phyloP scores from a whole-genome alignment of 2,888 invertebrate genomes.

The Drosophila infuscata region DNA sequence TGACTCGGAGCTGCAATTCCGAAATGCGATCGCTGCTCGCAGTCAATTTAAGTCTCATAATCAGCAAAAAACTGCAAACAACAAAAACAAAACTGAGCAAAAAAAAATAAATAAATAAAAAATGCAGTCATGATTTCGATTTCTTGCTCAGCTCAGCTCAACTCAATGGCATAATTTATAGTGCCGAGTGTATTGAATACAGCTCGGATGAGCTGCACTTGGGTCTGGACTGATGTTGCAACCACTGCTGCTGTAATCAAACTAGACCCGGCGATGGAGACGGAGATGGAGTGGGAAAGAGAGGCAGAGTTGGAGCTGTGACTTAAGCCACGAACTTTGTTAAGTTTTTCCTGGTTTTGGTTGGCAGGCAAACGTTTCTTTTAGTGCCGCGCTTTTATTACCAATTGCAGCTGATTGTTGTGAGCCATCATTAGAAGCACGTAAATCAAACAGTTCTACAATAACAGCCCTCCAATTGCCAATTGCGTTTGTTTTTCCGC shows the following conservation, averaged over 20 bases:
- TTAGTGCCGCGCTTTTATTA: slow-evolving; percentile 49
- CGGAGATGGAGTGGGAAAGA: not conserved
- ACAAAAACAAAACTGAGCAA: slow-evolving; percentile 9
- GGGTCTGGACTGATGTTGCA: slow-evolving; percentile 15
- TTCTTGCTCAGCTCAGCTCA: slow-evolving; percentile 51
- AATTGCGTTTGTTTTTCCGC: not conserved
- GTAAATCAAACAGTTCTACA: slow-evolving; percentile 67
- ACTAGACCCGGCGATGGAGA: slow-evolving; percentile 21
- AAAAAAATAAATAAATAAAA: slow-evolving; percentile 30
- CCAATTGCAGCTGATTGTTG: slow-evolving; percentile 67
- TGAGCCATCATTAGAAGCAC: slow-evolving; percentile 70
- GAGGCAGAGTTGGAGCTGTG: slow-evolving; percentile 25
- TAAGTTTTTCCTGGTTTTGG: slow-evolving; percentile 38
- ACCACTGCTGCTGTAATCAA: slow-evolving; percentile 55
- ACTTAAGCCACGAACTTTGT: slow-evolving; percentile 64
- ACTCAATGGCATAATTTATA: slow-evolving; percentile 73
- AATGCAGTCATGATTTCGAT: slow-evolving; percentile 76
- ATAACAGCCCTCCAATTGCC: slow-evolving; percentile 1
- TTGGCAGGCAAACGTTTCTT: slow-evolving; percentile 39
- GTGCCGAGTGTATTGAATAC: slow-evolving; percentile 70
- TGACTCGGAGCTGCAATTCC: slow-evolving; percentile 63
- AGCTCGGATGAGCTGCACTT: slow-evolving; percentile 42
- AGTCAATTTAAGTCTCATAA: slow-evolving; percentile 79
- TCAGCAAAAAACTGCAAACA: slow-evolving; percentile 51
- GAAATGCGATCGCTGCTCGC: slow-evolving; percentile 73